Conservation (phyloP, 2,113 vertebrate species). For the Chamaetylas fuelleborni region DNA sequence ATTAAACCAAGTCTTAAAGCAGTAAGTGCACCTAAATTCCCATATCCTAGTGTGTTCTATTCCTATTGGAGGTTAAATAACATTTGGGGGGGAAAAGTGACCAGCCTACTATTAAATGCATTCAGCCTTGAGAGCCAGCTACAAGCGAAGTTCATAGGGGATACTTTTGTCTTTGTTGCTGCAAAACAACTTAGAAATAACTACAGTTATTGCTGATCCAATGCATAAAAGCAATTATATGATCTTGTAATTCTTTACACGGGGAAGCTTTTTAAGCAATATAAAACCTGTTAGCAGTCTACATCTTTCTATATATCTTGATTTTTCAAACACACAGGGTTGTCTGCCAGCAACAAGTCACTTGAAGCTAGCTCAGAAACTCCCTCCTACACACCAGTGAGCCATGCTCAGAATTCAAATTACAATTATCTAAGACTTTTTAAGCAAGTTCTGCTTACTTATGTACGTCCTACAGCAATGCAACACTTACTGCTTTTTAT, state of each 20-base stretch:
- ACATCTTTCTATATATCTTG: not conserved
- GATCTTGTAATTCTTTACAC: not conserved
- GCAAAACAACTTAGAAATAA: not conserved
- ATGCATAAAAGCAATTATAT: not conserved
- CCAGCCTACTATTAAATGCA: not conserved
- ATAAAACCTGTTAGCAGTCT: not conserved
- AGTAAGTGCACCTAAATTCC: not conserved
- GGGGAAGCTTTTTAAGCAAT: not conserved
- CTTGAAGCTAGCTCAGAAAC: slow-evolving; percentile 44
- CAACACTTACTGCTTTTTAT: not conserved
- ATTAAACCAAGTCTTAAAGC: not conserved
- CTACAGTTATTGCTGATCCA: not conserved
- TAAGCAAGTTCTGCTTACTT: slow-evolving; percentile 19
- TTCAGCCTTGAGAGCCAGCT: not conserved
- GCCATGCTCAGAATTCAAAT: slow-evolving; percentile 52
- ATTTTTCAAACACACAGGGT: not conserved
- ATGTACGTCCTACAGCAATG: not conserved
- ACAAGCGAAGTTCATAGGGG: not conserved
- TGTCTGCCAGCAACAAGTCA: slow-evolving; percentile 49
- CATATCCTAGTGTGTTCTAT: not conserved
- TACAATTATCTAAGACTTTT: slow-evolving; percentile 45
- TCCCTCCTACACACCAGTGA: slow-evolving; percentile 54
- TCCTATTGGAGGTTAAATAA: not conserved
- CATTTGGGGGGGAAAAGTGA: rapidly evolving
- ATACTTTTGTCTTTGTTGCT: not conserved